Conservation (phyloP, 2,113 vertebrate species). For the Phyllostomus discolor region DNA sequence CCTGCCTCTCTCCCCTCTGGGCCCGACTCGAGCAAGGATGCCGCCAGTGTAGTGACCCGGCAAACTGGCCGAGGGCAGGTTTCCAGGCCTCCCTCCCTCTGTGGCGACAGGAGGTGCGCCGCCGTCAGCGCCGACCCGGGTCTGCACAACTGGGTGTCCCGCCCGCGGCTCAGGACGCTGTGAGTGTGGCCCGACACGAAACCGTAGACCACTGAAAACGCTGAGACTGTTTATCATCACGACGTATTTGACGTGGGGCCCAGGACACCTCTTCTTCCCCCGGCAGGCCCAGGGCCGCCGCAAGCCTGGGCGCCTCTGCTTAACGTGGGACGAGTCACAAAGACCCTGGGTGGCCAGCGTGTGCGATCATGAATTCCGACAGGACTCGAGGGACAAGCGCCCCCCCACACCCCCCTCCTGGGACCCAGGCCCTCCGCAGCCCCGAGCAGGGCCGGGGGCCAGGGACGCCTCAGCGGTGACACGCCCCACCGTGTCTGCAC, state of each 20-base stretch:
- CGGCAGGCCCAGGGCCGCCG: no score
- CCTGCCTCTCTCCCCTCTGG: background rate
- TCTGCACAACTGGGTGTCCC: no score
- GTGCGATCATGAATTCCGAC: background rate
- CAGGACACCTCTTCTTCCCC: no score
- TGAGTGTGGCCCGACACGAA: no score
- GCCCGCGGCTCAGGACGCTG: no score
- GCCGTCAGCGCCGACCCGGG: accelerated
- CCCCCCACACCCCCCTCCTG: accelerated
- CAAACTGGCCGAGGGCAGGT: accelerated
- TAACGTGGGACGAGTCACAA: background rate
- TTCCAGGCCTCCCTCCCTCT: accelerated
- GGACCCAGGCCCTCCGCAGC: accelerated
- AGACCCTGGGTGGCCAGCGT: background rate
- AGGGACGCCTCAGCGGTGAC: accelerated
- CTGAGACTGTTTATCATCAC: no score
- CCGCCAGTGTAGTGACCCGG: accelerated
- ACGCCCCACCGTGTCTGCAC: no score
- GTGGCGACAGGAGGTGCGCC: accelerated
- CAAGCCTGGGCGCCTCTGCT: no score
- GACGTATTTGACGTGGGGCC: no score
- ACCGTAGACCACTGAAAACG: no score
- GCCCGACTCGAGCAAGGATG: background rate
- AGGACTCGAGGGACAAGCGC: background rate
- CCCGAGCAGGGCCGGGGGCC: accelerated